phyloP scores from a whole-genome alignment of 2,113 vertebrate species.

The Anguilla japonica region DNA sequence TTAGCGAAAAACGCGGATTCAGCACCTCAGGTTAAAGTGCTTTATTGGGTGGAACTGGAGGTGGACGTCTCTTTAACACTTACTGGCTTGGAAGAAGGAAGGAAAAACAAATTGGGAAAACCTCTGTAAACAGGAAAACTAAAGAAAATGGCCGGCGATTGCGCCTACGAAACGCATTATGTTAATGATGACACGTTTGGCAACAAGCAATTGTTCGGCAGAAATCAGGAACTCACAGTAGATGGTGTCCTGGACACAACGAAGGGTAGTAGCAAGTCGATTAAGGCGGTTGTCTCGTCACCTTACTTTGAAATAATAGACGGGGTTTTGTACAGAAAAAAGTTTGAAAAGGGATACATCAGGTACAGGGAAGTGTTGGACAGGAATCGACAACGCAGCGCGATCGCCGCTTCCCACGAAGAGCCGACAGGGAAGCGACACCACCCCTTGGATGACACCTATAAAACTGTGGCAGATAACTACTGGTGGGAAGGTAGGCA shows the following conservation, averaged over 20 bases:
- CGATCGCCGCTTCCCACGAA: conserved; percentile 68
- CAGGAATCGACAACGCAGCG: conserved; percentile 63
- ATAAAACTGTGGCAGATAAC: conserved; percentile 75
- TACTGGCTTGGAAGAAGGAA: neutral
- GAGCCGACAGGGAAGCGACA: conserved; percentile 60
- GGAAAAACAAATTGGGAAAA: conserved; percentile 21
- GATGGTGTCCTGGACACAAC: conserved; percentile 36
- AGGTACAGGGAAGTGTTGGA: conserved; percentile 75
- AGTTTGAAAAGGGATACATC: conserved; percentile 71
- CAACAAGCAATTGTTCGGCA: conserved; percentile 47
- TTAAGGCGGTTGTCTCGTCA: conserved; percentile 26
- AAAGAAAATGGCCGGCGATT: conserved; percentile 66
- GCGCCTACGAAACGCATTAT: conserved; percentile 50
- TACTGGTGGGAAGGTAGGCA: conserved; percentile 79
- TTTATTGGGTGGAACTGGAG: neutral
- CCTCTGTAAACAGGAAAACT: conserved; percentile 29
- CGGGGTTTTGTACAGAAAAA: conserved; percentile 73
- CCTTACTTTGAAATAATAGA: conserved; percentile 70
- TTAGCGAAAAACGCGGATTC: neutral
- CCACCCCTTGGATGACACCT: conserved; percentile 75
- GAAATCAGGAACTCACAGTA: conserved; percentile 31
- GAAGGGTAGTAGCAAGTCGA: conserved; percentile 28
- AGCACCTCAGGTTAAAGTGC: neutral
- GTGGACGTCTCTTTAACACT: neutral
- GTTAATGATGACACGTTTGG: conserved; percentile 46